These are phyloP conservation scores for Megaleporinus macrocephalus DNA, from an alignment of 2,113 vertebrate species.

Conservation along the genomic window DNA sequence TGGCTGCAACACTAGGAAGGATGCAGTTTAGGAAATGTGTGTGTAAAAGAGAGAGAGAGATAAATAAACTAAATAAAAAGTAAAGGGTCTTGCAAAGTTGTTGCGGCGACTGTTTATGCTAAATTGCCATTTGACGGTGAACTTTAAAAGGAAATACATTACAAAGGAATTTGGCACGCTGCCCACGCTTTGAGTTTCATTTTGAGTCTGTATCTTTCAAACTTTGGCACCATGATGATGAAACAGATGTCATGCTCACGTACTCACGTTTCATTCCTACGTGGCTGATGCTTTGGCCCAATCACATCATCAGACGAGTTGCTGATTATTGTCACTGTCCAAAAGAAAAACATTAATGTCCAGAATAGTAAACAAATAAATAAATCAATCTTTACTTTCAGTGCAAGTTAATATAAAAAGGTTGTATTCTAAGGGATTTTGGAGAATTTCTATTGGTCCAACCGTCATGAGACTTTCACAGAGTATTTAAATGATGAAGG, in stretches of 20 bases:
- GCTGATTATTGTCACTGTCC: neutral
- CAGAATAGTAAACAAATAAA: no score
- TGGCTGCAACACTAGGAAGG: no score
- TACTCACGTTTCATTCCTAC: neutral
- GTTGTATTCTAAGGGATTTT: no score
- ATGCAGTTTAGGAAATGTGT: constrained; percentile 31
- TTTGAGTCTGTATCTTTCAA: neutral
- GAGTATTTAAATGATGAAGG: no score
- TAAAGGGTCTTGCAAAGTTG: neutral
- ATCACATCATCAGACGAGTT: neutral
- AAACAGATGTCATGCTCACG: neutral
- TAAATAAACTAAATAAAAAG: neutral
- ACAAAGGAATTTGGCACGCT: neutral
- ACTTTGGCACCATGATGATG: neutral
- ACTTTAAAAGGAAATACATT: neutral
- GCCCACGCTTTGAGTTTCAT: neutral
- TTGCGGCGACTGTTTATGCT: neutral
- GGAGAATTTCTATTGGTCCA: no score
- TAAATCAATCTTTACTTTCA: no score
- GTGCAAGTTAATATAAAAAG: no score
- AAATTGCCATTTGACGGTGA: neutral
- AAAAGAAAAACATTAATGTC: no score
- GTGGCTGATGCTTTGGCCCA: neutral
- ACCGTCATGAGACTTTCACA: no score
- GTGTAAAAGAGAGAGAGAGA: neutral